phyloP scores from a whole-genome alignment of 2,797 vertebrate species.

The Cryptoprocta ferox region DNA sequence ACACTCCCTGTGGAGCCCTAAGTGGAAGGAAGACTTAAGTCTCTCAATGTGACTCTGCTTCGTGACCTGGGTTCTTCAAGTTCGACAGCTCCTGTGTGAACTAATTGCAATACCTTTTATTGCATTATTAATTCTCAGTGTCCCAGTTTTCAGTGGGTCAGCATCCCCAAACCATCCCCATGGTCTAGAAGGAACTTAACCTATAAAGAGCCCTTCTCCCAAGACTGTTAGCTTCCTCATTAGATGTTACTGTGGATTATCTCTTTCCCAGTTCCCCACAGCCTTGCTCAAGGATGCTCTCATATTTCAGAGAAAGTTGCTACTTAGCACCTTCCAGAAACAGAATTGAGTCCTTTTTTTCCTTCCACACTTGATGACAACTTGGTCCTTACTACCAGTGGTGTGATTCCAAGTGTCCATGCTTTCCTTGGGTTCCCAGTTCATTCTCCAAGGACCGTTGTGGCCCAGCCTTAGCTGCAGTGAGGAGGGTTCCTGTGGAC shows the following conservation, averaged over 20 bases:
- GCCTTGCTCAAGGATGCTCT: not conserved
- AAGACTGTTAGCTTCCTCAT: not conserved
- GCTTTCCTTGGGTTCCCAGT: not conserved
- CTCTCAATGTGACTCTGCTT: not conserved
- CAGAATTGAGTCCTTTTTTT: conserved; percentile 23
- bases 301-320: not conserved
- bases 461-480: not conserved
- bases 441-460: not conserved
- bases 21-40: not conserved
- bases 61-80: not conserved
- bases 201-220: conserved; percentile 19
- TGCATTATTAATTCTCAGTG: conserved; percentile 41
- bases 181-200: conserved; percentile 54
- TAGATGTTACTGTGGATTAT: not conserved
- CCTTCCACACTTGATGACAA: not conserved
- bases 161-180: not conserved
- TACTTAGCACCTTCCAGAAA: not conserved
- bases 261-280: not conserved
- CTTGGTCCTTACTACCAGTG: not conserved
- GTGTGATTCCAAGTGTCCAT: not conserved
- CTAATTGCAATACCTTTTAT: not conserved
- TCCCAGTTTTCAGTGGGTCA: conserved; percentile 15
- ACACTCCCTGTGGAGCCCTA: not conserved
- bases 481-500: conserved; percentile 77
- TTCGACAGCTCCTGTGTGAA: not conserved